Evolutionary conservation across 2,113 vertebrate genomes (phyloP).

Genomic region (Plecturocebus donacophilus): DNA sequence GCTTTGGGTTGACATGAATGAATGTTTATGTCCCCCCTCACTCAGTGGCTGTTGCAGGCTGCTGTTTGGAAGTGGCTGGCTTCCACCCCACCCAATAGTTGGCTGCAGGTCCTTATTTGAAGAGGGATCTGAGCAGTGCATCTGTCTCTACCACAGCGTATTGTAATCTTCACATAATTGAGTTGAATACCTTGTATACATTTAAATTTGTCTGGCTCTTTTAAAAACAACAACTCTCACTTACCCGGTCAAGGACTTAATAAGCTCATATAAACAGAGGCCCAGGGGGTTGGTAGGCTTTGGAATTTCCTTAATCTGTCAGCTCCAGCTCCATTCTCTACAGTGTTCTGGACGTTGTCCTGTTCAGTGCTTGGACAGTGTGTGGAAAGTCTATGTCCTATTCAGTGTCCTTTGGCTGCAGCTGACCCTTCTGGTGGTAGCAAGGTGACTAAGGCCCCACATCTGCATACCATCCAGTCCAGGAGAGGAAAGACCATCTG

Average conservation of each 20-base stretch:
- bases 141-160: not conserved
- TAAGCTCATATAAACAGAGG: not conserved
- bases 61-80: not conserved
- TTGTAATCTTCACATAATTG: not conserved
- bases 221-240: not conserved
- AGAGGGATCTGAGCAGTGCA: not conserved
- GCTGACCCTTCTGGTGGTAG: not conserved
- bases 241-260: not conserved
- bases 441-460: not conserved
- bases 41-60: not conserved
- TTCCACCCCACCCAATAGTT: not conserved
- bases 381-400: too few species aligned
- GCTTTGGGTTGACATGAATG: not conserved
- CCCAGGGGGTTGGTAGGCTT: not conserved
- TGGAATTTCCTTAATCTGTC: not conserved
- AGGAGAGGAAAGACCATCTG: not conserved
- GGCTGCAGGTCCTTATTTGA: not conserved
- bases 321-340: not conserved
- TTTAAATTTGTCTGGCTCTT: constrained; percentile 19
- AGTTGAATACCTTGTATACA: not conserved
- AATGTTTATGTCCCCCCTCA: not conserved
- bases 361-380: not conserved
- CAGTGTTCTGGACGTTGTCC: not conserved
- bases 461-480: not conserved
- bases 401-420: not conserved